Percentiles rank a stretch among this genome's conserved stretches.
Conservation (phyloP, 1,140 invertebrate genomes). For the Drosophila orosa region DNA sequence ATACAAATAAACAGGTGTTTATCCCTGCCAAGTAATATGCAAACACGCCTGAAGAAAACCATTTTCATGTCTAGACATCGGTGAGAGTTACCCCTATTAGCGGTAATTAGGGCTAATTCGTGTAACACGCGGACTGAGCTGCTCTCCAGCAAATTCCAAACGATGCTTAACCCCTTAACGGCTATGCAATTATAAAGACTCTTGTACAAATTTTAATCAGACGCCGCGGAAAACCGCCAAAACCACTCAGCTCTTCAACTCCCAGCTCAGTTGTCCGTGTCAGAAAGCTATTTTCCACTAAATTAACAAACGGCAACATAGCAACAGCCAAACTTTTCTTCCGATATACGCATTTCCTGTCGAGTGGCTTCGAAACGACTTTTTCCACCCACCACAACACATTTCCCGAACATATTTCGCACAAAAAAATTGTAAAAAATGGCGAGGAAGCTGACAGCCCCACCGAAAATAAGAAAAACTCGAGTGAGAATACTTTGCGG, state of each 20-base stretch:
- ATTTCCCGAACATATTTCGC: conserved; percentile 14
- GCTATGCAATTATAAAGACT: conserved; percentile 19
- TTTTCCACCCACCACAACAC: conserved; percentile 22
- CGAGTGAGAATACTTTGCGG: conserved; percentile 15
- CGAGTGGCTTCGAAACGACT: conserved; percentile 54
- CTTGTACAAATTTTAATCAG: conserved; percentile 25
- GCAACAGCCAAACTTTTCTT: conserved; percentile 29
- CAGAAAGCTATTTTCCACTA: conserved; percentile 72
- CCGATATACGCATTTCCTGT: conserved; percentile 63
- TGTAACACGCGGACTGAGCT: conserved; percentile 9
- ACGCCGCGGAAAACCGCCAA: conserved; percentile 4
- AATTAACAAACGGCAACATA: conserved; percentile 60
- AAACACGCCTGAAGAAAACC: conserved; percentile 23
- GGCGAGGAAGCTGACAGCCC: conserved; percentile 18
- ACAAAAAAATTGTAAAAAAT: conserved; percentile 51
- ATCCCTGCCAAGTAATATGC: conserved; percentile 32
- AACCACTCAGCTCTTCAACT: conserved; percentile 22
- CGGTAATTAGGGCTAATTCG: conserved; percentile 32
- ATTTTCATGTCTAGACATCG: conserved; percentile 45
- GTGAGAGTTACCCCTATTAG: conserved; percentile 28
- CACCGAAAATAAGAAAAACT: conserved; percentile 6
- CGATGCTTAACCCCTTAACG: neutral
- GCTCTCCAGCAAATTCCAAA: neutral
- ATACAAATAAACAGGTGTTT: conserved; percentile 50
- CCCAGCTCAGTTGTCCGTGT: conserved; percentile 18